These are phyloP conservation scores for Lasioglossum morio DNA, from an alignment of 2,888 invertebrate species.

Conservation along the genomic window DNA sequence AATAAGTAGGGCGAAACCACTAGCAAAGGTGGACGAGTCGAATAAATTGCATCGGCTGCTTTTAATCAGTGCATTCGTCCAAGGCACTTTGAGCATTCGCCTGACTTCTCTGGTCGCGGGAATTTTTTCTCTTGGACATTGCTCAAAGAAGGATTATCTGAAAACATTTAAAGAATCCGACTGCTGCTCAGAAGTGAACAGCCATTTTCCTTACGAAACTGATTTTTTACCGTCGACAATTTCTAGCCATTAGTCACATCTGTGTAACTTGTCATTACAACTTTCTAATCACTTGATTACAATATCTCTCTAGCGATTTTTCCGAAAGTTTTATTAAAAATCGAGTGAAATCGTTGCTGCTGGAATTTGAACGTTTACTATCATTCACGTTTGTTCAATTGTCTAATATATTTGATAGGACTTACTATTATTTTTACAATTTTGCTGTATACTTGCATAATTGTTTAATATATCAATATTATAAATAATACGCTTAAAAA, in stretches of 20 bases:
- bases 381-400: neutral
- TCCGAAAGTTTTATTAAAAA: neutral
- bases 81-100: constrained; percentile 9
- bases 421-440: neutral
- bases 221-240: neutral
- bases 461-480: too few relatives aligned
- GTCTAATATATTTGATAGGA: neutral
- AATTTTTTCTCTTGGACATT: constrained; percentile 10
- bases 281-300: neutral
- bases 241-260: neutral
- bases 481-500: too few relatives aligned
- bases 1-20: constrained; percentile 15
- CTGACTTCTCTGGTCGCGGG: neutral
- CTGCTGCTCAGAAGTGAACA: neutral
- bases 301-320: neutral
- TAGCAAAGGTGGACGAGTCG: constrained; percentile 2
- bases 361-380: neutral
- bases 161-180: neutral
- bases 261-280: neutral
- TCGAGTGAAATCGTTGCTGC: neutral
- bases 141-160: neutral
- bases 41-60: constrained; percentile 14
- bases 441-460: too few relatives aligned
- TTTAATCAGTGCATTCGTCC: constrained; percentile 8
- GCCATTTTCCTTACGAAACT: neutral